A percentile compares a stretch with the other conserved stretches of the same genome.
These are phyloP conservation scores for Cotesia vestalis DNA, from an alignment of 1,140 invertebrate genomes.

Conservation along the genomic window DNA sequence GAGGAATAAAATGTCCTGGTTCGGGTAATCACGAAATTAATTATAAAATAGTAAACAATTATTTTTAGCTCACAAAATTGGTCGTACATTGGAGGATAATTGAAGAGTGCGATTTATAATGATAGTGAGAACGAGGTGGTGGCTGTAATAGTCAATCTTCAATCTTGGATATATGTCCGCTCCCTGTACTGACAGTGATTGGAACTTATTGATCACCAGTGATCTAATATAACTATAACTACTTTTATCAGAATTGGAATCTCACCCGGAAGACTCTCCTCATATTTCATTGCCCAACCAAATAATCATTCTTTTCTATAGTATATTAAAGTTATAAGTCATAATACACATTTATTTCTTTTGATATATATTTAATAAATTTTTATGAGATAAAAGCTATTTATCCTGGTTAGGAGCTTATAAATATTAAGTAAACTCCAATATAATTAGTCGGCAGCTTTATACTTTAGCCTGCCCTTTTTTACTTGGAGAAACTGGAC, in stretches of 20 bases:
- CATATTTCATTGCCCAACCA: constrained; percentile 6
- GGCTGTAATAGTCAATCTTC: constrained; percentile 45
- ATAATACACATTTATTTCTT: too few relatives aligned
- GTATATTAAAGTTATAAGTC: too few relatives aligned
- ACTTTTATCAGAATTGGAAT: constrained; percentile 7
- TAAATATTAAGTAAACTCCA: too few relatives aligned
- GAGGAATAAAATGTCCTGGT: too few relatives aligned
- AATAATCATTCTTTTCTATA: not conserved
- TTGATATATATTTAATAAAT: too few relatives aligned
- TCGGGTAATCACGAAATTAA: constrained; percentile 33
- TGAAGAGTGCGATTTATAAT: constrained; percentile 51
- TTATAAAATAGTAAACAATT: constrained; percentile 55
- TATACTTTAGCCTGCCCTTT: too few relatives aligned
- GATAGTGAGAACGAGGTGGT: constrained; percentile 53
- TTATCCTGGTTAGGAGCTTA: too few relatives aligned
- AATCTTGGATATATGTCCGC: constrained; percentile 26
- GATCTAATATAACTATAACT: not conserved
- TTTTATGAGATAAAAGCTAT: too few relatives aligned
- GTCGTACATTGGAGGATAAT: constrained; percentile 48
- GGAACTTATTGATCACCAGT: not conserved
- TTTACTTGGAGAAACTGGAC: too few relatives aligned
- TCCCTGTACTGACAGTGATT: constrained; percentile 1
- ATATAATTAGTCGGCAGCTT: too few relatives aligned
- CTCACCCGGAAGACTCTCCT: constrained; percentile 33
- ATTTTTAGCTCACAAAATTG: constrained; percentile 47